Evolutionary conservation across 2,113 vertebrate species (phyloP).

Genomic region (Equus przewalskii): DNA sequence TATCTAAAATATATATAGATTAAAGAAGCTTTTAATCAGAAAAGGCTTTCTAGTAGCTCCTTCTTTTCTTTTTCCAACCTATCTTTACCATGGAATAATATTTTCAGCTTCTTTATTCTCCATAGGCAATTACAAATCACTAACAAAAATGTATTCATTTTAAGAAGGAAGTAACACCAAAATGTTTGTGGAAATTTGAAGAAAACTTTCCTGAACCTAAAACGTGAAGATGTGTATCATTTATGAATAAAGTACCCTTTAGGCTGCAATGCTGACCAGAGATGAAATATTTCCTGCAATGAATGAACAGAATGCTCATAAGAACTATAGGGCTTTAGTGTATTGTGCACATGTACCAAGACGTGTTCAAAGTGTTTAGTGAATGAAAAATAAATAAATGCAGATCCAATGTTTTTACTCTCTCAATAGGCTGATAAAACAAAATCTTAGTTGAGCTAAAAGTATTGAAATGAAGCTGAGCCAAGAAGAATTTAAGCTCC

Average conservation of each 20-base stretch:
- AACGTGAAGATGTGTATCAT: neutral
- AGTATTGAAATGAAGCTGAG: constrained; percentile 37
- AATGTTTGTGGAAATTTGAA: neutral
- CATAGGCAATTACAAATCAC: neutral
- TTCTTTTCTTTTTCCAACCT: neutral
- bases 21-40: neutral
- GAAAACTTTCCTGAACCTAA: neutral
- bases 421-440: neutral
- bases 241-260: neutral
- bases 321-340: neutral
- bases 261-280: neutral
- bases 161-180: neutral
- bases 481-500: neutral
- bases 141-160: neutral
- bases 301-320: neutral
- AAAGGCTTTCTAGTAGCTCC: accelerated
- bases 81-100: neutral
- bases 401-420: neutral
- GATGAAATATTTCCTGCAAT: neutral
- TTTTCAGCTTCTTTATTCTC: neutral
- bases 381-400: constrained; percentile 28
- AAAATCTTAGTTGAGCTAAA: constrained; percentile 10
- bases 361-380: neutral
- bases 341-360: neutral
- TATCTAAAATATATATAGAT: neutral